Conservation (phyloP, 1,140 invertebrate genomes). For the Bilobella aurantiaca region DNA sequence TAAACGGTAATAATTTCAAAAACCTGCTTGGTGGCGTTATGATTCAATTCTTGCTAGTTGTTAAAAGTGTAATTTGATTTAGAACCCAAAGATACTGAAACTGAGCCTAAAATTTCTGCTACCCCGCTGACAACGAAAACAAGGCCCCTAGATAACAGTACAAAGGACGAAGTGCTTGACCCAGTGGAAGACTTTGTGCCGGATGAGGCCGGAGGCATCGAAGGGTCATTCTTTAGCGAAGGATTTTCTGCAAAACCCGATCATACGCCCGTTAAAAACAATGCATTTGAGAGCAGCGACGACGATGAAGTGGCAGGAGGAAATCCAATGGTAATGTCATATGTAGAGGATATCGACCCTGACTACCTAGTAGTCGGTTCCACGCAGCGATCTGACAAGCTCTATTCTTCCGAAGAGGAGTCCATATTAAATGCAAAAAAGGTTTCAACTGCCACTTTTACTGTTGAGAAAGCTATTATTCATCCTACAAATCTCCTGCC, state of each 20-base stretch:
- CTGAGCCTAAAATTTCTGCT: background rate
- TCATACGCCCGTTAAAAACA: conserved; percentile 38
- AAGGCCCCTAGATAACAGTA: background rate
- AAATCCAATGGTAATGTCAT: conserved; percentile 76
- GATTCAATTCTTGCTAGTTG: too few species aligned
- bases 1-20: too few species aligned
- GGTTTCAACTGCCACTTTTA: too few species aligned
- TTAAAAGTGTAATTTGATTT: too few species aligned
- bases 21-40: too few species aligned
- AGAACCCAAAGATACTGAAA: too few species aligned
- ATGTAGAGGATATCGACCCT: conserved; percentile 63
- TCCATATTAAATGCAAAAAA: too few species aligned
- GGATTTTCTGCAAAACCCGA: conserved; percentile 42
- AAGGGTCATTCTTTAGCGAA: conserved; percentile 73
- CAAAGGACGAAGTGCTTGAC: background rate
- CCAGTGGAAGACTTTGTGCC: conserved; percentile 79
- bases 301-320: conserved; percentile 51
- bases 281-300: conserved; percentile 52
- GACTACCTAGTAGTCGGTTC: background rate
- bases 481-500: too few species aligned
- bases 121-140: background rate
- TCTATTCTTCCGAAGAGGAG: background rate
- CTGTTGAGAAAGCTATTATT: too few species aligned
- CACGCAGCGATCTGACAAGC: background rate
- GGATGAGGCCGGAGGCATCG: conserved; percentile 59